Conservation (phyloP, 2,797 vertebrate genomes). For the Danio tinwini region DNA sequence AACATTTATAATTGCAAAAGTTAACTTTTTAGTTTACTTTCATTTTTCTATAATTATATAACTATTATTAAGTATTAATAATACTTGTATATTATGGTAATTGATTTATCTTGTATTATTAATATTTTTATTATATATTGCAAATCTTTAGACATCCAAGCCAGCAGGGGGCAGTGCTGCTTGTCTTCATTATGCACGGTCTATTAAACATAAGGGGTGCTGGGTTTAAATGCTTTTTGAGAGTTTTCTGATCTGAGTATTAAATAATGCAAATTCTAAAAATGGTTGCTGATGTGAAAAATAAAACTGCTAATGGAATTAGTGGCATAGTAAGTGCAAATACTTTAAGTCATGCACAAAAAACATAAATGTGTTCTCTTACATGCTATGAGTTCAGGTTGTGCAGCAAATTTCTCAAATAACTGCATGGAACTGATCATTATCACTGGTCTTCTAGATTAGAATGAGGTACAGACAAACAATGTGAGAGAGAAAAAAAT, state of each 20-base stretch:
- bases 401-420: slow-evolving; percentile 1
- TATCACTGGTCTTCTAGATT: background rate
- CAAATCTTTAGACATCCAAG: slow-evolving; percentile 25
- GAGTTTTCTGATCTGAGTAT: slow-evolving; percentile 23
- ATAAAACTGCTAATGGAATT: background rate
- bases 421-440: background rate
- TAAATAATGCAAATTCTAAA: background rate
- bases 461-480: background rate
- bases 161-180: slow-evolving; percentile 57
- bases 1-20: background rate
- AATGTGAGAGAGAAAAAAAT: background rate
- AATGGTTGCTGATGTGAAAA: background rate
- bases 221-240: slow-evolving; percentile 7
- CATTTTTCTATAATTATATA: too few species aligned
- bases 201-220: slow-evolving; percentile 18
- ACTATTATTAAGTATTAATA: too few species aligned
- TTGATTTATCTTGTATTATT: background rate
- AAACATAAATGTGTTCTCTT: background rate
- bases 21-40: too few species aligned
- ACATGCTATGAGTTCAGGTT: background rate
- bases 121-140: background rate
- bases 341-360: background rate
- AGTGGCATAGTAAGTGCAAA: background rate
- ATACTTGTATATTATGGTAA: too few species aligned
- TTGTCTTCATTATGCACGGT: background rate